Evolutionary conservation across 2,888 invertebrate genomes (phyloP), one percentile per base, ranked within the genome.

Genomic region (Diplazon laetatorius): DNA sequence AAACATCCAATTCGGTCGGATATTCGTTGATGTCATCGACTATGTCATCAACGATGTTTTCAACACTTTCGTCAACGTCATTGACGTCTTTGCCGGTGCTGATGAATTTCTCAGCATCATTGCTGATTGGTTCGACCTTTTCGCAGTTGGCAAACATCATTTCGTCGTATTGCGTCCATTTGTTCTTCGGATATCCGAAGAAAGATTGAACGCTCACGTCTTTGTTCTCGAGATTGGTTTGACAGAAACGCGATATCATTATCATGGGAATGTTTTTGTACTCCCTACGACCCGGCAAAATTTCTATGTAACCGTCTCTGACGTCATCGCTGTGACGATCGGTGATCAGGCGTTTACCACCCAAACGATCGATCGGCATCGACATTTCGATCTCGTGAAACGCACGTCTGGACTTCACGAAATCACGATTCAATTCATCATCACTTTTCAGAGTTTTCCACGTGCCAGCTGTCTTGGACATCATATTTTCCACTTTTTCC

Each of bases 361-460:
- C 46, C 0, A 85, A 55, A 16, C 52, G n/a, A n/a, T 48, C 10
- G 59, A n/a, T 25, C 50, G 86, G 73, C 75, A 79, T 10, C 5
- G 72, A 69, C 14, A 89, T 69, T 88, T 96, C 95, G 3, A 96
- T 91, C 88, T 95, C 94, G 57, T 94, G 92, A 2, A 94, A 91
- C 0, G 94, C 91, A 73, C 95, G 92, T 5, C 91, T 91, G 57
- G 92, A 92, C 12, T 92, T 87, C 0, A 92, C 92, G 20, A 92
- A 86, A 0, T 92, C 88, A 66, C 93, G 92, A 55, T 92, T 92
- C 30, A 96, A 92, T 89, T 95, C 95, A 2, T 81, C 82, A 78
- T 95, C 95, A 84, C 95, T 95, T 5, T 95, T 95, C 9, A 93
- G 90, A 60, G 92, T 92, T 16, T 89, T 91, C 95, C 95, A 95